A percentile compares a stretch with the other conserved stretches of the same genome.
Evolutionary conservation across 2,888 invertebrate species (phyloP).

Genomic region (Epinotia nisella): DNA sequence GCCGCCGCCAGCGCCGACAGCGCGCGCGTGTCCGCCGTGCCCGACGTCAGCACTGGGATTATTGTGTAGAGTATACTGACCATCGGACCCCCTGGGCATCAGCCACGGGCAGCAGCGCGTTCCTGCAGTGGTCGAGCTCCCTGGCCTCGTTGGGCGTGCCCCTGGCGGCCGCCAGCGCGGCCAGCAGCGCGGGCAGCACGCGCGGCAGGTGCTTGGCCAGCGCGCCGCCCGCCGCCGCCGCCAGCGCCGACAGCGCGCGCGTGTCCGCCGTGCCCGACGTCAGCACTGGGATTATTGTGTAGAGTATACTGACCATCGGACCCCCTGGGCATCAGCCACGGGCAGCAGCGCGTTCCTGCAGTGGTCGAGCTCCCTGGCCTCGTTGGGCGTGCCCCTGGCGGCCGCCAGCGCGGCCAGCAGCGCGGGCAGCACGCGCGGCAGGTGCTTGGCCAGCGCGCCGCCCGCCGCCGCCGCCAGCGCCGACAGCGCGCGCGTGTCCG

Average conservation of each 20-base stretch:
- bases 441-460: conserved; percentile 94
- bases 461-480: too few relatives aligned
- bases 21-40: too few relatives aligned
- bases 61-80: too few relatives aligned
- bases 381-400: conserved; percentile 87
- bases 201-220: conserved; percentile 95
- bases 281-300: too few relatives aligned
- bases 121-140: conserved; percentile 96
- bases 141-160: conserved; percentile 86
- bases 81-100: conserved; percentile 95
- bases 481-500: too few relatives aligned
- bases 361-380: conserved; percentile 92
- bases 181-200: conserved; percentile 95
- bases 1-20: too few relatives aligned
- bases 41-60: too few relatives aligned
- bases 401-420: conserved; percentile 90
- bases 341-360: conserved; percentile 97
- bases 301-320: conserved; percentile 91
- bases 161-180: conserved; percentile 89
- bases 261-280: too few relatives aligned
- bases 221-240: too few relatives aligned
- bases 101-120: conserved; percentile 95
- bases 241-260: too few relatives aligned
- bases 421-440: conserved; percentile 96
- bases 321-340: conserved; percentile 94